Conservation (phyloP, 2,797 vertebrate species). For the Pampus argenteus region DNA sequence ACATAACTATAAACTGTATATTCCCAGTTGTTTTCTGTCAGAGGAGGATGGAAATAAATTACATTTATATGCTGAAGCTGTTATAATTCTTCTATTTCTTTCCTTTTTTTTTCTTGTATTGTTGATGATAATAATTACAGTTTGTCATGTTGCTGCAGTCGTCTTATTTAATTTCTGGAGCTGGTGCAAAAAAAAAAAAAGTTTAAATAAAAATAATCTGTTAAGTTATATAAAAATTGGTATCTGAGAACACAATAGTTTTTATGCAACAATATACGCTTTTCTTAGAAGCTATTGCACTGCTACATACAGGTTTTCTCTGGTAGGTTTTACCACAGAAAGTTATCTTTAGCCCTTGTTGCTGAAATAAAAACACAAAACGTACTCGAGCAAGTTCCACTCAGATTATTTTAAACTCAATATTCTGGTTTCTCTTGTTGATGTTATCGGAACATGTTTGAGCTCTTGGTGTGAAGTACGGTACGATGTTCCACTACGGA, state of each 20-base stretch:
- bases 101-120: constrained; percentile 2
- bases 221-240: no score
- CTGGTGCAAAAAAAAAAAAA: constrained; percentile 11
- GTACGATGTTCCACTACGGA: constrained; percentile 81
- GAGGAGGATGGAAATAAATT: not conserved
- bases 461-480: constrained; percentile 63
- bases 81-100: not conserved
- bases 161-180: not conserved
- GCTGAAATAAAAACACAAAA: constrained; percentile 72
- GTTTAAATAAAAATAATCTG: no score
- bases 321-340: constrained; percentile 65
- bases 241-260: constrained; percentile 22
- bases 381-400: constrained; percentile 63
- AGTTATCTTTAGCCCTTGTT: constrained; percentile 78
- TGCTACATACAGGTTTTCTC: constrained; percentile 66
- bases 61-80: not conserved
- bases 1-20: no score
- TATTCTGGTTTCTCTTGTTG: constrained; percentile 71
- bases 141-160: constrained; percentile 9
- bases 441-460: constrained; percentile 81
- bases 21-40: not conserved
- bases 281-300: constrained; percentile 56
- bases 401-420: constrained; percentile 34
- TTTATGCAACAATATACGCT: constrained; percentile 32
- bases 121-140: constrained; percentile 4